Conservation (phyloP, 1,140 invertebrate genomes). For the Euwallacea fornicatus region DNA sequence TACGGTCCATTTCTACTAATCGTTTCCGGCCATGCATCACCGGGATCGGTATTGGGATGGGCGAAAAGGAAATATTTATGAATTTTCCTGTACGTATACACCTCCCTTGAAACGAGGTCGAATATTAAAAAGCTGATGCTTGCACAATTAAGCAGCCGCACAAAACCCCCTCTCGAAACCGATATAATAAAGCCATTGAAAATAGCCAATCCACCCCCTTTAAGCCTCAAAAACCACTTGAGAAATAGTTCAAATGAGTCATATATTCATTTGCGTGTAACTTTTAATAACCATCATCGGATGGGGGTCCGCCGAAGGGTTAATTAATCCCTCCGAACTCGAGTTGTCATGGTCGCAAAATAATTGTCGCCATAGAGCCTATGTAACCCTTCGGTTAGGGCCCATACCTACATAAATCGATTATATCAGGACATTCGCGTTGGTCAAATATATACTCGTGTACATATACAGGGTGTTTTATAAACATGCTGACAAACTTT, state of each 20-base stretch:
- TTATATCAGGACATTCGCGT: background rate
- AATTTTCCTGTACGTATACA: background rate
- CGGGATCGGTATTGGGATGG: slow-evolving; percentile 1
- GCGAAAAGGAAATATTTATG: slow-evolving; percentile 13
- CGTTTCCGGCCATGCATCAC: slow-evolving; percentile 48
- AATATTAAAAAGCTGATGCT: too few relatives aligned
- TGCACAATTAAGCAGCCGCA: background rate
- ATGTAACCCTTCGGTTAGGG: slow-evolving; percentile 12
- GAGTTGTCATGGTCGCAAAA: slow-evolving; percentile 50
- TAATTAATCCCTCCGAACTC: slow-evolving; percentile 49
- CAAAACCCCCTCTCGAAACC: background rate
- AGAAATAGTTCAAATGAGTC: slow-evolving; percentile 47
- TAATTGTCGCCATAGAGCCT: slow-evolving; percentile 42
- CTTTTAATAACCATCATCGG: slow-evolving; percentile 48
- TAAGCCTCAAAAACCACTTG: slow-evolving; percentile 40
- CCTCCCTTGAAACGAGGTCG: too few relatives aligned
- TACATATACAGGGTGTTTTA: too few relatives aligned
- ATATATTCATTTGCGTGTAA: slow-evolving; percentile 49
- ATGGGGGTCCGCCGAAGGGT: slow-evolving; percentile 43
- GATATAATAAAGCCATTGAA: background rate
- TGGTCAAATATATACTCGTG: too few relatives aligned
- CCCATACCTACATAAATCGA: slow-evolving; percentile 17
- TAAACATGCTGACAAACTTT: too few relatives aligned
- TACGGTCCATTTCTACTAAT: slow-evolving; percentile 49
- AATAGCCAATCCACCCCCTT: slow-evolving; percentile 23